Evolutionary conservation across 2,797 vertebrate genomes (phyloP).

Genomic region (Chromis chromis): DNA sequence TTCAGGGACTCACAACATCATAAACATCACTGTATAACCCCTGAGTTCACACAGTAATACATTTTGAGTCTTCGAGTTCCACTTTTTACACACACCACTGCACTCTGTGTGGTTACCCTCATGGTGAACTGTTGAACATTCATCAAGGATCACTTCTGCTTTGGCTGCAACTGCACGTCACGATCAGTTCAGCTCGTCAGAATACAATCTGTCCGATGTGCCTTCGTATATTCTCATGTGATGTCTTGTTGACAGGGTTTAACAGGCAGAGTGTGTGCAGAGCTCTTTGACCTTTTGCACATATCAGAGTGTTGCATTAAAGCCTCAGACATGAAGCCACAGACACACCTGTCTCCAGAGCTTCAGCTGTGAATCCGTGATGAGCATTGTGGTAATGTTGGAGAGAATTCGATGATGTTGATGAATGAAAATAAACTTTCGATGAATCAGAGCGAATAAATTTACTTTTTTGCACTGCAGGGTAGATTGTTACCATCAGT

Average conservation of each 20-base stretch:
- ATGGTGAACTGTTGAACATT: background rate
- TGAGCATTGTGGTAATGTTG: background rate
- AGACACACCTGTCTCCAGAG: conserved; percentile 46
- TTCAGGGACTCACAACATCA: conserved; percentile 31
- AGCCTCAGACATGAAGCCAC: conserved; percentile 25
- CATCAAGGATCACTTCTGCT: conserved; percentile 9
- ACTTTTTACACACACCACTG: conserved; percentile 2
- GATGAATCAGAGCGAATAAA: background rate
- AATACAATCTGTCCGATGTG: background rate
- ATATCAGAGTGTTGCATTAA: conserved; percentile 43
- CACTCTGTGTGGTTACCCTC: background rate
- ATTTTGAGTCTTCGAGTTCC: conserved; percentile 6
- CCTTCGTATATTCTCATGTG: conserved; percentile 15
- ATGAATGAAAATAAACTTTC: background rate
- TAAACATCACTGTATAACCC: conserved; percentile 12
- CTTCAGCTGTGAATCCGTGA: conserved; percentile 30
- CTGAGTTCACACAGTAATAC: conserved; percentile 24
- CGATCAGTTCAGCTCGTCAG: background rate
- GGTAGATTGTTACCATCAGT: conserved; percentile 3
- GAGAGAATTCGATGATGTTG: background rate
- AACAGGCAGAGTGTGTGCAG: conserved; percentile 3
- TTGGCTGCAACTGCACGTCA: background rate
- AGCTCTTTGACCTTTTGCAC: conserved; percentile 58
- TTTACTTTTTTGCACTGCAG: background rate
- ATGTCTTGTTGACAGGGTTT: conserved; percentile 38